Percentiles rank a stretch among this genome's conserved stretches.
Evolutionary conservation across 2,888 invertebrate genomes (phyloP).

Genomic region (Zaprionus lineosus): DNA sequence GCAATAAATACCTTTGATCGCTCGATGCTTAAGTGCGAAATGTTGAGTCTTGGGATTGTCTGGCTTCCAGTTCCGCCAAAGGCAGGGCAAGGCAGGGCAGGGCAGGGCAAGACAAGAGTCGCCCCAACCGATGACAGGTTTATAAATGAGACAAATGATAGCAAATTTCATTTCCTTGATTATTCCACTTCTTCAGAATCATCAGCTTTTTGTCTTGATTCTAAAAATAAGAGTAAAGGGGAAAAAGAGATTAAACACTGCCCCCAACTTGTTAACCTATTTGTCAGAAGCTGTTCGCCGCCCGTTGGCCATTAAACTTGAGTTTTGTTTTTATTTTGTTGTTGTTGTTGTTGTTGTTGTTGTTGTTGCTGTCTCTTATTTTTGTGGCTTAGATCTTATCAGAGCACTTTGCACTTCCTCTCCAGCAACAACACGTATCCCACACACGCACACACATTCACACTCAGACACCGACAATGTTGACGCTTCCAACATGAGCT

Average conservation of each 20-base stretch:
- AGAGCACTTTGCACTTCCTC: slow-evolving; percentile 73
- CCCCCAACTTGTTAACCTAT: slow-evolving; percentile 55
- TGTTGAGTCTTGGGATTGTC: too few relatives aligned
- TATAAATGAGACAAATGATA: not conserved
- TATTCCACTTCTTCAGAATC: slow-evolving; percentile 19
- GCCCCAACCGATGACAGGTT: too few relatives aligned
- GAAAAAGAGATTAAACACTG: too few relatives aligned
- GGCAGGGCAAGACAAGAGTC: too few relatives aligned
- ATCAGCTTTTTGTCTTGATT: not conserved
- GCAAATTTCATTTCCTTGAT: not conserved
- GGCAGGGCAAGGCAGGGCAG: too few relatives aligned
- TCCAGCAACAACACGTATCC: slow-evolving; percentile 35
- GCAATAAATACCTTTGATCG: too few relatives aligned
- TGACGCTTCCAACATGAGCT: slow-evolving; percentile 59
- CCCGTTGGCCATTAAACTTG: slow-evolving; percentile 62
- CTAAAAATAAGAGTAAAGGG: not conserved
- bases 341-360: slow-evolving; percentile 11
- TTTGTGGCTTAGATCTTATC: slow-evolving; percentile 60
- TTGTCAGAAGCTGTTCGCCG: slow-evolving; percentile 37
- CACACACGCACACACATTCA: slow-evolving; percentile 24
- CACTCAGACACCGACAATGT: slow-evolving; percentile 27
- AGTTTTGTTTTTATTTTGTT: slow-evolving; percentile 38
- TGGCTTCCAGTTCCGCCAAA: too few relatives aligned
- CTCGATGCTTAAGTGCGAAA: too few relatives aligned
- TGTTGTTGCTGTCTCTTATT: slow-evolving; percentile 17